A percentile compares a stretch with the other conserved stretches of the same genome.
Conservation (phyloP, 2,888 invertebrate species). For the Magallana nippona region DNA sequence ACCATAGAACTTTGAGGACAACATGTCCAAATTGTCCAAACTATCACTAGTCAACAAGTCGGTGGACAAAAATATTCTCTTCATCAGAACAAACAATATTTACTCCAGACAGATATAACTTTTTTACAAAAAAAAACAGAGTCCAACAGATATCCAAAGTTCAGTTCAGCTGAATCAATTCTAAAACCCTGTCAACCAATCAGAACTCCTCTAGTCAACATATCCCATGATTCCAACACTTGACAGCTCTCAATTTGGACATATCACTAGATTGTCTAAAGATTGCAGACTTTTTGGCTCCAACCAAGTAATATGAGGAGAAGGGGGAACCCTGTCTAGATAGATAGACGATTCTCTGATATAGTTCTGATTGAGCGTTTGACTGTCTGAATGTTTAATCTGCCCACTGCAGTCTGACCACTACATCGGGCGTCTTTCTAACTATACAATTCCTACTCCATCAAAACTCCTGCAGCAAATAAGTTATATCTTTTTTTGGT, state of each 20-base stretch:
- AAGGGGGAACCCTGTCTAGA: neutral
- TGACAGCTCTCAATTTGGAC: slow-evolving; percentile 5
- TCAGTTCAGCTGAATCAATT: neutral
- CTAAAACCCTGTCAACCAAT: neutral
- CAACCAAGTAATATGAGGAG: neutral
- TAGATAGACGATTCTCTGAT: neutral
- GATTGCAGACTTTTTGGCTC: neutral
- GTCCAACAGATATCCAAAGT: neutral
- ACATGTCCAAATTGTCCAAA: slow-evolving; percentile 14
- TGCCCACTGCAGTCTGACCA: neutral
- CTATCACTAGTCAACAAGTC: neutral
- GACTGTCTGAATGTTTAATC: neutral
- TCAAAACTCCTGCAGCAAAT: neutral
- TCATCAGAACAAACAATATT: neutral
- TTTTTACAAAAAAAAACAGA: neutral
- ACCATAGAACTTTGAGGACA: neutral
- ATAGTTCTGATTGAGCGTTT: neutral
- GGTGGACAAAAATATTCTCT: neutral
- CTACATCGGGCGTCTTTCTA: neutral
- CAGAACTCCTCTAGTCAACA: neutral
- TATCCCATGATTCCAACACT: slow-evolving; percentile 8
- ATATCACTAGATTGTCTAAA: neutral
- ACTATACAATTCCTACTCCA: neutral
- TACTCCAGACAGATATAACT: neutral
- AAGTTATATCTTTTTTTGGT: neutral